phyloP scores from a whole-genome alignment of 2,888 invertebrate species.

The Cremastinae sp. region DNA sequence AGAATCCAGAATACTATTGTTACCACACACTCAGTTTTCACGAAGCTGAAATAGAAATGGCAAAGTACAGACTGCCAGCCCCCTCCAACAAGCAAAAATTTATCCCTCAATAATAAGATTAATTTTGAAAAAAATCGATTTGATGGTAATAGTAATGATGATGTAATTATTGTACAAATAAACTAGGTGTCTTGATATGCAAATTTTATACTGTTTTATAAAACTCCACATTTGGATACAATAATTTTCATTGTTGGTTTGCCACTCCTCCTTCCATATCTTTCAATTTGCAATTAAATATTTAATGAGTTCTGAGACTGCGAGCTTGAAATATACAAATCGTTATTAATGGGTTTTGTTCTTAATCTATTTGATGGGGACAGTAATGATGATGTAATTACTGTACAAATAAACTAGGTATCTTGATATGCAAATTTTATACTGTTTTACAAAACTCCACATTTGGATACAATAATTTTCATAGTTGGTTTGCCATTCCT shows the following conservation, averaged over 20 bases:
- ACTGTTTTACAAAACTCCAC: slow-evolving; percentile 68
- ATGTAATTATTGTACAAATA: slow-evolving; percentile 57
- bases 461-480: slow-evolving; percentile 71
- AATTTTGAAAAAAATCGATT: neutral
- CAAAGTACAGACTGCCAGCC: slow-evolving; percentile 89
- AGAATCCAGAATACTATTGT: slow-evolving; percentile 93
- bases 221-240: slow-evolving; percentile 66
- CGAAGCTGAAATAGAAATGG: slow-evolving; percentile 93
- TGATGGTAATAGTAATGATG: slow-evolving; percentile 44
- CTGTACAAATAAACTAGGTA: slow-evolving; percentile 53
- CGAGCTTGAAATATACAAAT: neutral
- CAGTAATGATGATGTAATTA: slow-evolving; percentile 51
- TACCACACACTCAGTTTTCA: slow-evolving; percentile 89
- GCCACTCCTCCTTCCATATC: slow-evolving; percentile 72
- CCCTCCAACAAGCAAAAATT: slow-evolving; percentile 82
- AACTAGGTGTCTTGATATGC: slow-evolving; percentile 23
- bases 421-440: neutral
- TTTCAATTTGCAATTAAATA: slow-evolving; percentile 68
- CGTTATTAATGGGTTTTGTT: neutral
- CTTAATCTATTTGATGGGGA: too few relatives aligned
- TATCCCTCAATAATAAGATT: slow-evolving; percentile 16
- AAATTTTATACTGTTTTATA: neutral
- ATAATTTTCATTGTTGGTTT: slow-evolving; percentile 71
- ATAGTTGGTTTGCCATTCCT: slow-evolving; percentile 72
- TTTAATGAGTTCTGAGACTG: neutral